Evolutionary conservation across 2,797 vertebrate species (phyloP), one percentile per base, ranked within the genome.

Genomic region (Steatocranus sp.): DNA sequence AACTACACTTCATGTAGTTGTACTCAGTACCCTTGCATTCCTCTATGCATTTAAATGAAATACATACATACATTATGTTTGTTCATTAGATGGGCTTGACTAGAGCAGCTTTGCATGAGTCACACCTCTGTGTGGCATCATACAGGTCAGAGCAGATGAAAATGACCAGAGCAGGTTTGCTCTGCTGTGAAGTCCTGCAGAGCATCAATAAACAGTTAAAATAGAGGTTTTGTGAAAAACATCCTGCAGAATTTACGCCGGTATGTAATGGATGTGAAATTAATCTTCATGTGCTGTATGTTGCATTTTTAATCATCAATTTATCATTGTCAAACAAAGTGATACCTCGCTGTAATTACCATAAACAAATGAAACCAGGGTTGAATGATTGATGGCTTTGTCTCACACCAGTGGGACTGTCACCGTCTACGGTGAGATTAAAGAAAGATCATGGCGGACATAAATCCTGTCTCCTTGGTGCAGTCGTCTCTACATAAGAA

Each of bases 381-480:
- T 10, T 68, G 70, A 75, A 75, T 86, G 87, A 91, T 61, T 54
- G 87, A 91, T 86, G 5, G 81, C 61, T 48, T 50, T 61, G 83
- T 74, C 77, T 58, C 68, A 49, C 41, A 12, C 30, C 56, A 3
- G 15, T 34, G 50, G 5, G 32, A 38, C 25, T 32, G 20, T 46
- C 10, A 49, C 15, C 1, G 43, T 30, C 75, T 46, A 46, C 18
- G 3, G 11, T 46, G 41, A 48, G 25, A 58, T 32, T 58, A 46
- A 27, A 48, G 41, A 7, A 11, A 12, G 66, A 48, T 73, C 15
- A 12, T 1, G 17, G 41, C 10, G 6, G 66, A 30, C 41, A n/a
- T 8, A 7, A 70, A 48, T 32, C 75, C 3, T 10, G 11, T 58
- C 53, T 58, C 75, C 75, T 46, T 76, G 41, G 18, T 43, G 51